phyloP scores from a whole-genome alignment of 2,113 vertebrate species.

The Tragelaphus imberbis region DNA sequence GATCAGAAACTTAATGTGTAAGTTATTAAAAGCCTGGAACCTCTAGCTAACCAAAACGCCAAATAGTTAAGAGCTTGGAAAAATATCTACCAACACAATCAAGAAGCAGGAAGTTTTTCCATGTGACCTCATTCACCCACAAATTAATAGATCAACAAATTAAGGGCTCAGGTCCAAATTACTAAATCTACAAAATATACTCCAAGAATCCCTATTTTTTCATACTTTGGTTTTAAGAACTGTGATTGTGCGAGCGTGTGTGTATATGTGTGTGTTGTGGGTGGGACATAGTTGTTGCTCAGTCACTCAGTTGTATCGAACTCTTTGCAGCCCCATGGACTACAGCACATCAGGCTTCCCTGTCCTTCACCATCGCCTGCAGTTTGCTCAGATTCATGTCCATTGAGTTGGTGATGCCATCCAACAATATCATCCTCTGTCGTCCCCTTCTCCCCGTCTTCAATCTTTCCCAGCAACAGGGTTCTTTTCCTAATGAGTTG shows the following conservation, averaged over 20 bases:
- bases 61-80: neutral
- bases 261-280: neutral
- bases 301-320: neutral
- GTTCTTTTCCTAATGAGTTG: neutral
- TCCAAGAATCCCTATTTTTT: neutral
- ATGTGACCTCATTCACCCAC: neutral
- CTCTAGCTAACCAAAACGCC: slow-evolving; percentile 3
- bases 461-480: neutral
- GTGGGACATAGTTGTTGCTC: neutral
- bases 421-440: neutral
- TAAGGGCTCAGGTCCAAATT: neutral
- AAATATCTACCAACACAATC: neutral
- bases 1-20: neutral
- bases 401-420: neutral
- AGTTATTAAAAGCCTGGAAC: neutral
- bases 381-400: neutral
- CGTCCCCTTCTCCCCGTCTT: neutral
- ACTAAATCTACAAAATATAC: neutral
- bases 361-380: fast-evolving
- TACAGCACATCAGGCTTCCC: neutral
- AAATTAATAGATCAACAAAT: neutral
- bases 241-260: neutral
- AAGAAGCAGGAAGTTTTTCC: neutral
- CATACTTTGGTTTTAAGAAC: neutral
- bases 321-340: neutral